Conservation (phyloP, 2,113 vertebrate species). For the Nothoprocta pentlandii region DNA sequence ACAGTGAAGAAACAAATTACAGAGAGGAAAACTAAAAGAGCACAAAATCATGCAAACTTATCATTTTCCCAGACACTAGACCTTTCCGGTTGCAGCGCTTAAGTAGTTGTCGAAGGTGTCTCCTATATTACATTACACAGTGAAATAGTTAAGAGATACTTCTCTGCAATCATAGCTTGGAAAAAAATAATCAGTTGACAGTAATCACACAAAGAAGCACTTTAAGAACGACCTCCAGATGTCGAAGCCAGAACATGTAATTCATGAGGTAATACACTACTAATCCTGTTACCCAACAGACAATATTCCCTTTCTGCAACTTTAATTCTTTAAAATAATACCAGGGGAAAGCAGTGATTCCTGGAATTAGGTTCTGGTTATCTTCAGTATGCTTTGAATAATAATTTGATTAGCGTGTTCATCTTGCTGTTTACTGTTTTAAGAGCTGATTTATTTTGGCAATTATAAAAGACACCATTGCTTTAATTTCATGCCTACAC, state of each 20-base stretch:
- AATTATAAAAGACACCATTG: neutral
- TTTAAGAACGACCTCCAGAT: neutral
- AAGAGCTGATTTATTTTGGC: neutral
- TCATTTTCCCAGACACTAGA: neutral
- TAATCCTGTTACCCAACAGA: slow-evolving; percentile 33
- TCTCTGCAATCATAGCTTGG: neutral
- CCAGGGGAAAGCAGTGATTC: neutral
- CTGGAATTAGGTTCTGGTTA: slow-evolving; percentile 19
- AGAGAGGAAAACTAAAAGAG: neutral
- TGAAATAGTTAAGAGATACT: neutral
- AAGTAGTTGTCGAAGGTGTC: neutral
- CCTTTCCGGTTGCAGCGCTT: neutral
- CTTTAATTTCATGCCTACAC: neutral
- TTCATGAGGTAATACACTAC: neutral
- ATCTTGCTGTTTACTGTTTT: neutral
- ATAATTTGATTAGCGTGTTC: neutral
- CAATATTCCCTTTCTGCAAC: neutral
- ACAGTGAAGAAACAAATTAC: neutral
- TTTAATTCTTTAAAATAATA: slow-evolving; percentile 11
- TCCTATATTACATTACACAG: neutral
- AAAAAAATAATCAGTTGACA: slow-evolving; percentile 22
- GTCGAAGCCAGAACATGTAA: neutral
- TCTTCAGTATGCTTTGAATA: neutral
- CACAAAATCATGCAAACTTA: neutral
- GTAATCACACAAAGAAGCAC: neutral